Conservation (phyloP, 1,140 invertebrate species). For the Delia radicum region DNA sequence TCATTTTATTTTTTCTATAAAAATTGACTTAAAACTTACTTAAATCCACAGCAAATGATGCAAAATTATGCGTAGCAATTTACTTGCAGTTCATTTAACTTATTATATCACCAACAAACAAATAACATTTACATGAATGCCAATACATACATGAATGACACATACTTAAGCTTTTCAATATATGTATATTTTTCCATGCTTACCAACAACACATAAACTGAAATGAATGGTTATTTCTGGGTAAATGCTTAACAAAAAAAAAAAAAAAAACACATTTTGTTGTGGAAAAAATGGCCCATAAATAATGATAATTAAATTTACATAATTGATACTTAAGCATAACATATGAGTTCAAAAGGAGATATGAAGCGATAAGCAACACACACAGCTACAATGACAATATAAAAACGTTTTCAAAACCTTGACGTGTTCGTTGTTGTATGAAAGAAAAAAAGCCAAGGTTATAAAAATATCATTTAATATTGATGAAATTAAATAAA, state of each 20-base stretch:
- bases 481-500: slow-evolving; percentile 22
- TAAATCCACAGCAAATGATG: slow-evolving; percentile 9
- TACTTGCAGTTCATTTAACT: slow-evolving; percentile 17
- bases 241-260: neutral
- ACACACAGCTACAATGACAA: neutral
- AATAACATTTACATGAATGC: neutral
- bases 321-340: slow-evolving; percentile 23
- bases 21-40: slow-evolving; percentile 4
- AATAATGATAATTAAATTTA: slow-evolving; percentile 28
- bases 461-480: slow-evolving; percentile 11
- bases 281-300: neutral
- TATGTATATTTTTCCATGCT: too few relatives aligned
- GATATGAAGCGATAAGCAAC: neutral
- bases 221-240: neutral
- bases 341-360: neutral
- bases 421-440: neutral
- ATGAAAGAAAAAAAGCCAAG: slow-evolving; percentile 5
- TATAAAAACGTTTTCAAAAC: neutral
- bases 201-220: neutral
- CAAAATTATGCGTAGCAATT: slow-evolving; percentile 6
- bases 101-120: neutral
- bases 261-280: neutral
- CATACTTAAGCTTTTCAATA: neutral
- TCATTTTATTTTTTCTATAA: neutral
- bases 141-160: neutral